These are phyloP conservation scores for Phortica okadai DNA, from an alignment of 2,888 invertebrate genomes.

Conservation along the genomic window DNA sequence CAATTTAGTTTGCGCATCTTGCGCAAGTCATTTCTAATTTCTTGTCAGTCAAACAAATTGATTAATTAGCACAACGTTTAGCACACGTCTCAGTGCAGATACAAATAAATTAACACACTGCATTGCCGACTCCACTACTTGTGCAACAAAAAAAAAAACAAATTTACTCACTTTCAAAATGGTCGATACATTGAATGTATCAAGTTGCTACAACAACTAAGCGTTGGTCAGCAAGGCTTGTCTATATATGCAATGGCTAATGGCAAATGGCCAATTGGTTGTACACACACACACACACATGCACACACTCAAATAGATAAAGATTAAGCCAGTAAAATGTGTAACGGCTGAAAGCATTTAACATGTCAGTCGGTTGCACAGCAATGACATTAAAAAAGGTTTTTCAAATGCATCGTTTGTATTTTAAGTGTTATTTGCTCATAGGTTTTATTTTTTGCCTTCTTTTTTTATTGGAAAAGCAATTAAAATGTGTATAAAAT, in stretches of 20 bases:
- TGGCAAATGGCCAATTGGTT: too few relatives aligned
- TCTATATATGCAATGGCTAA: too few relatives aligned
- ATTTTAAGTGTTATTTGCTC: background rate
- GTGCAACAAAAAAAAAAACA: background rate
- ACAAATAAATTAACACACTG: background rate
- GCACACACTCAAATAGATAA: background rate
- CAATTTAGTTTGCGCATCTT: background rate
- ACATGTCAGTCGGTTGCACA: background rate
- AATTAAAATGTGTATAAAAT: background rate
- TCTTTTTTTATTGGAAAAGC: background rate
- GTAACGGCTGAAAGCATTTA: background rate
- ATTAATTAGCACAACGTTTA: conserved; percentile 21
- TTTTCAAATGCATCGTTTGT: background rate
- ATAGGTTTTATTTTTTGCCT: background rate
- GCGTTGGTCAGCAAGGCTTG: too few relatives aligned
- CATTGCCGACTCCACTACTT: background rate
- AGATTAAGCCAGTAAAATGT: background rate
- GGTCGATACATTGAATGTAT: too few relatives aligned
- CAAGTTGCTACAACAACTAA: too few relatives aligned
- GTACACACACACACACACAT: background rate
- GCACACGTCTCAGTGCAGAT: background rate
- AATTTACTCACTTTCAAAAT: too few relatives aligned
- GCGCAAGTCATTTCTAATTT: conserved; percentile 6
- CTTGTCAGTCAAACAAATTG: conserved; percentile 14
- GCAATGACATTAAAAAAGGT: background rate